Percentiles rank a stretch among this genome's conserved stretches.
phyloP scores from a whole-genome alignment of 1,140 invertebrate genomes.

The Acromyrmex echinatior region DNA sequence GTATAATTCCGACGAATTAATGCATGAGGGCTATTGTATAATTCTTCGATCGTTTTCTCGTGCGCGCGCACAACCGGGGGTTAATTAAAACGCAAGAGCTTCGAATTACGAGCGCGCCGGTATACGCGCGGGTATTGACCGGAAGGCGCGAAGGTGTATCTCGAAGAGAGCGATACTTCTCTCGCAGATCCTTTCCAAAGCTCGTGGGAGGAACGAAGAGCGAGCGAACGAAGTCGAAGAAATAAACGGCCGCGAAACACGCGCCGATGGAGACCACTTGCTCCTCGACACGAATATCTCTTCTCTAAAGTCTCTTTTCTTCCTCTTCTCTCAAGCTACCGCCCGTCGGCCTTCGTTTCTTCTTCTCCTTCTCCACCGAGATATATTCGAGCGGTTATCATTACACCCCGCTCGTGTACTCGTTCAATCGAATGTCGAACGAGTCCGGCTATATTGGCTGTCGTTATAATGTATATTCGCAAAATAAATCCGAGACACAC shows the following conservation, averaged over 20 bases:
- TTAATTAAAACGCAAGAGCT: constrained; percentile 57
- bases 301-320: constrained; percentile 35
- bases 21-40: constrained; percentile 24
- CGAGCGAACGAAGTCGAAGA: constrained; percentile 13
- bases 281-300: constrained; percentile 67
- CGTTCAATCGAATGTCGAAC: constrained; percentile 55
- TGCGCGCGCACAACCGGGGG: constrained; percentile 9
- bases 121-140: constrained; percentile 23
- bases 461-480: constrained; percentile 26
- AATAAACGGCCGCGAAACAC: constrained; percentile 66
- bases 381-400: constrained; percentile 60
- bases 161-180: not conserved
- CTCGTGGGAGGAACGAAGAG: not conserved
- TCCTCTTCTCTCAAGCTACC: constrained; percentile 11
- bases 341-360: not conserved
- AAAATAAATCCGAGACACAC: constrained; percentile 29
- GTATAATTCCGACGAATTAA: constrained; percentile 52
- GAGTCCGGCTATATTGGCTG: constrained; percentile 64
- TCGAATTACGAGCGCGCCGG: not conserved
- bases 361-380: not conserved
- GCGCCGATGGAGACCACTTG: constrained; percentile 59
- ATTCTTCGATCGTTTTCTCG: constrained; percentile 17
- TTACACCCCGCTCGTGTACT: constrained; percentile 59
- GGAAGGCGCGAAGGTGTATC: not conserved
- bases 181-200: not conserved